phyloP scores from a whole-genome alignment of 1,140 invertebrate species.

The Pseudomyrmex gracilis region DNA sequence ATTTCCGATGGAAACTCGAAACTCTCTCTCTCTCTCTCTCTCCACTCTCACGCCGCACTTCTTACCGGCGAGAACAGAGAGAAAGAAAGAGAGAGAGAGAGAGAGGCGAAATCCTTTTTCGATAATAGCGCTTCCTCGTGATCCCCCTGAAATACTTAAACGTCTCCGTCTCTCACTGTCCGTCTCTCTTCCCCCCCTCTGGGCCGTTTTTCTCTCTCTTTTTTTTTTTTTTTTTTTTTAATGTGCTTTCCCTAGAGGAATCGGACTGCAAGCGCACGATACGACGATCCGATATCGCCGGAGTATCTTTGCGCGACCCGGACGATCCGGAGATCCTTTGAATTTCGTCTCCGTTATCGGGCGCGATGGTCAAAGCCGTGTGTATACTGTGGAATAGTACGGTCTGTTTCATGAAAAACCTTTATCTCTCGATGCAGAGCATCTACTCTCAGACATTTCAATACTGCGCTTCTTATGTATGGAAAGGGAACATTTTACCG shows the following conservation, averaged over 20 bases:
- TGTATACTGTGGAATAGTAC: conserved; percentile 27
- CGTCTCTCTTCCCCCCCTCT: not conserved
- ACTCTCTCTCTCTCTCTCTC: conserved; percentile 19
- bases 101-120: conserved; percentile 67
- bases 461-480: conserved; percentile 38
- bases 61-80: conserved; percentile 48
- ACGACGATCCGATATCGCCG: conserved; percentile 63
- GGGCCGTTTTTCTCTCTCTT: not conserved
- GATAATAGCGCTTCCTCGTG: conserved; percentile 61
- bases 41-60: conserved; percentile 27
- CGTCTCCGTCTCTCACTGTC: conserved; percentile 50
- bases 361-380: conserved; percentile 61
- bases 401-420: conserved; percentile 55
- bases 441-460: conserved; percentile 42
- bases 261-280: conserved; percentile 50
- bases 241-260: conserved; percentile 21
- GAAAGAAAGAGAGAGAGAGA: not conserved
- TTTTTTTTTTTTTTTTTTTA: conserved; percentile 17
- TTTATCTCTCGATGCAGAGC: conserved; percentile 46
- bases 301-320: conserved; percentile 55
- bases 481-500: not conserved
- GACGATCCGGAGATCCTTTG: conserved; percentile 65
- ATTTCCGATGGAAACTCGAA: conserved; percentile 53
- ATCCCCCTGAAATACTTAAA: conserved; percentile 62
- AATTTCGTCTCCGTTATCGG: conserved; percentile 55